Evolutionary conservation across 2,113 vertebrate genomes (phyloP), one percentile per base, ranked within the genome.

Genomic region (Balaenoptera acutorostrata): DNA sequence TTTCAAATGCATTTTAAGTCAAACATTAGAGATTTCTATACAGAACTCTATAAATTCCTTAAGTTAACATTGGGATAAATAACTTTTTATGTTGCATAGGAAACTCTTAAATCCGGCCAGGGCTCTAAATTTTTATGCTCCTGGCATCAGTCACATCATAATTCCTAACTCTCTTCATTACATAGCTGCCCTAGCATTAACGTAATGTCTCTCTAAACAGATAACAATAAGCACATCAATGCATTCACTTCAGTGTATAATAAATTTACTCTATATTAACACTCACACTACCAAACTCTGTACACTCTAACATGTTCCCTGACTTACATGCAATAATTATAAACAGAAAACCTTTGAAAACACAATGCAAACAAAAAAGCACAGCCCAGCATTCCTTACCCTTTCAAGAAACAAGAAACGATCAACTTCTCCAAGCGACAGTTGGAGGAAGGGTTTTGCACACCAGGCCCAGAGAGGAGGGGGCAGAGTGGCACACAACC

Each of bases 121-220:
- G 63, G 36, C 69, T 94, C 39, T 97, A 61, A 96, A 88, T 94
- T 89, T 96, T 92, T 92, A 90, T 93, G 88, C n/a, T 83, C 55
- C 83, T 75, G 44, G 49, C 69, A 89, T 61, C 13, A 68, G 71
- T 75, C 39, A 88, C 36, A 80, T 80, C 12, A 31, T 96, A 96
- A 96, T 90, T 95, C 57, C 49, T 93, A 97, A 96, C 52, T 90
- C 9, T 82, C 85, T 87, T 97, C 64, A 94, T 72, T 81, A 88
- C 3, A 92, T 2, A 80, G 82, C 25, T 88, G n/a, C 18, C 89
- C 36, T 81, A 88, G 33, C 39, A 95, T 81, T 72, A 96, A 91
- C 6, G 20, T 31, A 96, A 52, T 55, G 61, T 66, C 46, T 25
- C 68, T 29, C 25, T 86, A 86, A 93, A 85, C 15, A 90, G 25